phyloP scores from a whole-genome alignment of 2,797 vertebrate genomes.

The Botia almorhae region DNA sequence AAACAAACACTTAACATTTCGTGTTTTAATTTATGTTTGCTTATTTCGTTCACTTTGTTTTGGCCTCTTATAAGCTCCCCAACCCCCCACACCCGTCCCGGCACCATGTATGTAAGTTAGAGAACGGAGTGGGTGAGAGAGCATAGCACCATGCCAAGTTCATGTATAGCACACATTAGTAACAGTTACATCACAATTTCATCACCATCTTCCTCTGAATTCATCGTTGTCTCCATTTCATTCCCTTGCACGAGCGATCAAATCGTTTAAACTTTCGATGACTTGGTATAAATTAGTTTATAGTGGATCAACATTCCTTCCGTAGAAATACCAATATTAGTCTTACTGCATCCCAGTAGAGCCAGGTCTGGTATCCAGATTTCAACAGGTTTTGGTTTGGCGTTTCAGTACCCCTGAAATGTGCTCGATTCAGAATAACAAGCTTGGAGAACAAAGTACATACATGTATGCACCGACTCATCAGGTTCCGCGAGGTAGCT shows the following conservation, averaged over 20 bases:
- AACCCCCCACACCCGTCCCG: not conserved
- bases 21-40: slow-evolving; percentile 18
- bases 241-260: slow-evolving; percentile 73
- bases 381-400: not conserved
- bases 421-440: slow-evolving; percentile 31
- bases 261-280: slow-evolving; percentile 73
- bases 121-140: slow-evolving; percentile 62
- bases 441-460: slow-evolving; percentile 26
- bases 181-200: slow-evolving; percentile 84
- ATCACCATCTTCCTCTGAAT: slow-evolving; percentile 83
- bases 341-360: not conserved
- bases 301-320: slow-evolving; percentile 20
- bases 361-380: not conserved
- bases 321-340: slow-evolving; percentile 51
- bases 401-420: not conserved
- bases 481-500: slow-evolving; percentile 64
- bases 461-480: slow-evolving; percentile 48
- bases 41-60: slow-evolving; percentile 41
- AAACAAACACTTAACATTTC: slow-evolving; percentile 1
- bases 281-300: slow-evolving; percentile 56
- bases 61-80: not conserved
- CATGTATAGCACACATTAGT: slow-evolving; percentile 84
- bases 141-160: slow-evolving; percentile 78
- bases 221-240: slow-evolving; percentile 78
- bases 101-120: slow-evolving; percentile 50